phyloP scores from a whole-genome alignment of 2,113 vertebrate species.

The Henicopernis longicauda region DNA sequence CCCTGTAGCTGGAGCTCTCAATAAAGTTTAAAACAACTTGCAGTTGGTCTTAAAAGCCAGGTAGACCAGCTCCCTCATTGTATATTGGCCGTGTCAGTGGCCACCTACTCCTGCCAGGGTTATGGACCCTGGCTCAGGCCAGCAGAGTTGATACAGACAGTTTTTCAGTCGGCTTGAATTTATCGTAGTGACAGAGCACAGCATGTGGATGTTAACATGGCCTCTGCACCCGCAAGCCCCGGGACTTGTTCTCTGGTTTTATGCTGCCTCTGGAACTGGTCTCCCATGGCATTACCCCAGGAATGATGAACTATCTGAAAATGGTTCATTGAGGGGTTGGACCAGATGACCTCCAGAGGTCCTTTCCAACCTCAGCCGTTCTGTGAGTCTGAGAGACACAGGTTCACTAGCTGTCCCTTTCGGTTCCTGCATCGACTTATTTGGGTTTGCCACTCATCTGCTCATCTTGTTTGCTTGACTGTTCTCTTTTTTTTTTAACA shows the following conservation, averaged over 20 bases:
- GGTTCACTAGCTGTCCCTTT: background rate
- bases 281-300: background rate
- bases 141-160: background rate
- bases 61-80: background rate
- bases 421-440: rapidly evolving
- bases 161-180: background rate
- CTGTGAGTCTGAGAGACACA: background rate
- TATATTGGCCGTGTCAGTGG: background rate
- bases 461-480: background rate
- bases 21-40: background rate
- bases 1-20: background rate
- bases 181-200: background rate
- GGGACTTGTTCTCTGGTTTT: background rate
- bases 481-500: background rate
- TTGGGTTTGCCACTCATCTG: background rate
- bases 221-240: background rate
- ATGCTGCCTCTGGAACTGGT: background rate
- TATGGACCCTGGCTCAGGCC: background rate
- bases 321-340: background rate
- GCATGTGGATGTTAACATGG: background rate
- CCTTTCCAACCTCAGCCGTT: background rate
- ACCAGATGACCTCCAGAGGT: background rate
- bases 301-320: background rate
- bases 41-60: background rate
- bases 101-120: background rate